A percentile compares a stretch with the other conserved stretches of the same genome.
These are phyloP conservation scores for Aradophagus sp. DNA, from an alignment of 1,140 invertebrate genomes.

Conservation along the genomic window DNA sequence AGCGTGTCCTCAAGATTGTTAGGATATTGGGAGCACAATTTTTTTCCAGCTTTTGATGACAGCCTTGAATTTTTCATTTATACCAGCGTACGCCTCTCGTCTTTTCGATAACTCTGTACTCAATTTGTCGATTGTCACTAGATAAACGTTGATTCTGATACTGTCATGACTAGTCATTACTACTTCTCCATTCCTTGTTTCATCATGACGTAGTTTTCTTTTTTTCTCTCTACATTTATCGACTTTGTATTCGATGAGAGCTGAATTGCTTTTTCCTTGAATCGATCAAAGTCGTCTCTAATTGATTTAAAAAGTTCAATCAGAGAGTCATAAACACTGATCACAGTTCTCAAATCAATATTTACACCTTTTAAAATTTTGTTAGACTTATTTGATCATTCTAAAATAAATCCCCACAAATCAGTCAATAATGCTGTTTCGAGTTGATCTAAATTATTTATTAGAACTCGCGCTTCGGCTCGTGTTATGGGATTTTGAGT, in stretches of 20 bases:
- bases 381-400: slow-evolving; percentile 16
- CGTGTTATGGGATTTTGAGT: slow-evolving; percentile 21
- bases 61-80: slow-evolving; percentile 44
- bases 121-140: slow-evolving; percentile 40
- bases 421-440: slow-evolving; percentile 25
- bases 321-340: slow-evolving; percentile 20
- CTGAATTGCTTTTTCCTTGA: slow-evolving; percentile 34
- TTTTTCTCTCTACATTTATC: slow-evolving; percentile 24
- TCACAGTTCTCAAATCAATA: slow-evolving; percentile 20
- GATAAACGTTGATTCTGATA: slow-evolving; percentile 43
- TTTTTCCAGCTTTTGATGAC: slow-evolving; percentile 34
- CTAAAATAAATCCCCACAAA: slow-evolving; percentile 32
- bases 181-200: slow-evolving; percentile 19
- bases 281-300: slow-evolving; percentile 17
- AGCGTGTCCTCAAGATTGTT: slow-evolving; percentile 15
- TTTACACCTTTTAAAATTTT: slow-evolving; percentile 15
- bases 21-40: slow-evolving; percentile 1
- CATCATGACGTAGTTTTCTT: slow-evolving; percentile 32
- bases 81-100: slow-evolving; percentile 28
- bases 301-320: slow-evolving; percentile 20
- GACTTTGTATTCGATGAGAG: slow-evolving; percentile 30
- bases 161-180: slow-evolving; percentile 34
- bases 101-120: slow-evolving; percentile 34
- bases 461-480: slow-evolving; percentile 15
- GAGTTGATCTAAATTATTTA: slow-evolving; percentile 5